A percentile compares a stretch with the other conserved stretches of the same genome.
phyloP scores from a whole-genome alignment of 2,888 invertebrate genomes.

The Drosophila paranaensis region DNA sequence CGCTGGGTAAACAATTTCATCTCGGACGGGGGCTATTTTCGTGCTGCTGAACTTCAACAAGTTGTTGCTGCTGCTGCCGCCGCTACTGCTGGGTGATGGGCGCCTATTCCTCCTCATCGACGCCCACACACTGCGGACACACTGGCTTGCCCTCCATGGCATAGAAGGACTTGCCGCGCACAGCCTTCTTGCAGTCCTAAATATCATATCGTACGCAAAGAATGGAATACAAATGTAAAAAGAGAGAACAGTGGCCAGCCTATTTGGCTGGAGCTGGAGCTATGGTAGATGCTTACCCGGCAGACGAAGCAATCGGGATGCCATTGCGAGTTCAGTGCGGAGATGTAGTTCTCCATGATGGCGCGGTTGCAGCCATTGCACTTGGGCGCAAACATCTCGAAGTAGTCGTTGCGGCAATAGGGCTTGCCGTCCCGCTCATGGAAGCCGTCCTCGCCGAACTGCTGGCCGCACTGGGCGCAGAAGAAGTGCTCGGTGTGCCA shows the following conservation, averaged over 20 bases:
- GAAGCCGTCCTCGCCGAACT: slow-evolving; percentile 99
- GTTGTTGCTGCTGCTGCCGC: slow-evolving; percentile 28
- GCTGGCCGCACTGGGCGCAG: slow-evolving; percentile 98
- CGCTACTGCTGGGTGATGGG: slow-evolving; percentile 9
- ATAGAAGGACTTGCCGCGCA: slow-evolving; percentile 98
- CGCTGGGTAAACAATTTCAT: slow-evolving; percentile 34
- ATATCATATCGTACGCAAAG: slow-evolving; percentile 26
- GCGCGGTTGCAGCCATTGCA: slow-evolving; percentile 98
- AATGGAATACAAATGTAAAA: slow-evolving; percentile 19
- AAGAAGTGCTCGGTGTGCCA: slow-evolving; percentile 99
- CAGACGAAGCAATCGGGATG: slow-evolving; percentile 99
- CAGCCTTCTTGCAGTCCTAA: slow-evolving; percentile 97
- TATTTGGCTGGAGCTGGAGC: background rate
- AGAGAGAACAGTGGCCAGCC: slow-evolving; percentile 27
- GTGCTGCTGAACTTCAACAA: slow-evolving; percentile 63
- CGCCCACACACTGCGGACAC: slow-evolving; percentile 96
- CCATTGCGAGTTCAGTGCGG: slow-evolving; percentile 98
- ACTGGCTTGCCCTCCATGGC: slow-evolving; percentile 98
- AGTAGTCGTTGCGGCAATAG: slow-evolving; percentile 98
- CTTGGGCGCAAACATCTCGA: slow-evolving; percentile 98
- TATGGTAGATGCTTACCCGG: slow-evolving; percentile 89
- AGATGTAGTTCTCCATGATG: slow-evolving; percentile 99
- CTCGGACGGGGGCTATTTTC: slow-evolving; percentile 62
- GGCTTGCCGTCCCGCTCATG: slow-evolving; percentile 98
- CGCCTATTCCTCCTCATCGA: slow-evolving; percentile 91